Conservation (phyloP, 2,888 invertebrate species). For the Piscicola geometra region DNA sequence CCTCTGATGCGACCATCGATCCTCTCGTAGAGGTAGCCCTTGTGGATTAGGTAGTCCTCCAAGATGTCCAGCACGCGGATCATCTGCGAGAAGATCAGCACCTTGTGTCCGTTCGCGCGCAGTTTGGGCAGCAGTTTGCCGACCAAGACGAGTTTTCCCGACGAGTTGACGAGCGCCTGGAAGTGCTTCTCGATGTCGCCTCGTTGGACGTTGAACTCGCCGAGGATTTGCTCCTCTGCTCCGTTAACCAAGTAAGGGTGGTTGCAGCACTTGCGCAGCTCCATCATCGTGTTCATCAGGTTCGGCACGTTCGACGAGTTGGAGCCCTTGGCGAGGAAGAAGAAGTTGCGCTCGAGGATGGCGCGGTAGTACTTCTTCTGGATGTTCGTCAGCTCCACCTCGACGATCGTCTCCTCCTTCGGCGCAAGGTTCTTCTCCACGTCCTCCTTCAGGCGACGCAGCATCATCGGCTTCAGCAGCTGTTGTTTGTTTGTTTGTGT, state of each 20-base stretch:
- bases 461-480: slow-evolving; percentile 96
- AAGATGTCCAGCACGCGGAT: slow-evolving; percentile 96
- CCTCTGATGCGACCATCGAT: slow-evolving; percentile 97
- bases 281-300: slow-evolving; percentile 99
- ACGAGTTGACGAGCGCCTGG: slow-evolving; percentile 78
- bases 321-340: slow-evolving; percentile 87
- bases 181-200: slow-evolving; percentile 30
- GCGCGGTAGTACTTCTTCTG: slow-evolving; percentile 99
- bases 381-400: slow-evolving; percentile 96
- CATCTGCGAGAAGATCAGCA: slow-evolving; percentile 90
- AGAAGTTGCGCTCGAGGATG: slow-evolving; percentile 94
- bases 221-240: slow-evolving; percentile 45
- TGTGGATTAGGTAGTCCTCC: slow-evolving; percentile 90
- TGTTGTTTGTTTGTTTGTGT: slow-evolving; percentile 58
- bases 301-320: slow-evolving; percentile 80
- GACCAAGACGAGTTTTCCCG: slow-evolving; percentile 97
- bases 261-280: slow-evolving; percentile 95
- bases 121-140: slow-evolving; percentile 94
- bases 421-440: slow-evolving; percentile 97
- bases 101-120: slow-evolving; percentile 90
- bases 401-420: slow-evolving; percentile 98
- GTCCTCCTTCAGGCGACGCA: slow-evolving; percentile 93
- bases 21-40: slow-evolving; percentile 91
- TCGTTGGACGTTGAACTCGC: slow-evolving; percentile 37
- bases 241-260: slow-evolving; percentile 94